Base-by-base conservation (phyloP, 2,888 invertebrate species). In the Conchocele bisecta region DNA sequence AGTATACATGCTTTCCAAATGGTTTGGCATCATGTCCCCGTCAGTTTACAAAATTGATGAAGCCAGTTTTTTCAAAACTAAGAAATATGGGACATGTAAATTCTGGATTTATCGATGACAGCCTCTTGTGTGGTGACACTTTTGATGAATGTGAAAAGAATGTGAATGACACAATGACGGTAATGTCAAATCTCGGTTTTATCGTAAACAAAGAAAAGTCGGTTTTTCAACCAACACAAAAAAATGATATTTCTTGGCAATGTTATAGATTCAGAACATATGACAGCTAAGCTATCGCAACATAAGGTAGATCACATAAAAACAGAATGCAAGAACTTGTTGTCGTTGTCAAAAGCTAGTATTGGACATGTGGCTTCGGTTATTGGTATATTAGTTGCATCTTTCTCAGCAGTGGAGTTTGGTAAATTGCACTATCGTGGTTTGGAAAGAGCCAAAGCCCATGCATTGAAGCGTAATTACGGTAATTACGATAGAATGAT, bases 211-310 rank as follows among this genome's bases (percentile, higher is more conserved):
- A 56, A 42, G 33, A 39, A 6, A 15, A 28, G n/a, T 35, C 39
- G 15, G 39, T 33, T 20, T 33, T 13, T 1, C 17, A 20, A 5
- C 70, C 70, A 46, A 42, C 46, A 11, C 51, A 37, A 6, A 42
- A 46, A 28, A 24, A 64, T 13, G 1, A 15, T 11, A 64, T 48
- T 33, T 46, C 64, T 6, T 63, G 70, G 22, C 63, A 70, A 20
- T n/a, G 53, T 5, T n/a, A 71, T 65, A 26, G 65, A 71, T 50
- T 71, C 70, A 54, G 33, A 31, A 48, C 42, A 26, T 22, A 71
- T 71, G 65, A 54, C 28, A 6, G 56, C 48, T 26, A 26, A 2
- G 20, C 37, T 64, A 7, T 46, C 56, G 26, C n/a, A 33, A 11
- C 39, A 64, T 26, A 58, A 35, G 41, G 46, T 60, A 24, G 7